These are phyloP conservation scores for Troides oblongomaculatus DNA, from an alignment of 2,888 invertebrate genomes.

Conservation along the genomic window DNA sequence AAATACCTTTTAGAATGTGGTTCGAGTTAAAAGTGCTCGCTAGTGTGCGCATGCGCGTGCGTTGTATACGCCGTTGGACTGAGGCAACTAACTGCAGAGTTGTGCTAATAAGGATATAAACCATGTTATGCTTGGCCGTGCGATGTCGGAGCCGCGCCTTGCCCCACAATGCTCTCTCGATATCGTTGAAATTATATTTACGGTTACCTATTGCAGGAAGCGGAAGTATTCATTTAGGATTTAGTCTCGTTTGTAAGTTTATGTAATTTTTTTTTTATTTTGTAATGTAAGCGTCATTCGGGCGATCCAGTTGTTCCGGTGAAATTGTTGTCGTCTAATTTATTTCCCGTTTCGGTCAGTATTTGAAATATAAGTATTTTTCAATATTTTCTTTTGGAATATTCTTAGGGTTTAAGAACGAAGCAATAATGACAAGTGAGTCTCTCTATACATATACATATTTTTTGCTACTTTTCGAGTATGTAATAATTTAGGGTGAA, in stretches of 20 bases:
- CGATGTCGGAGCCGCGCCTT: conserved; percentile 43
- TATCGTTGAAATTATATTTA: conserved; percentile 72
- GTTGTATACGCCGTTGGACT: background rate
- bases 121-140: background rate
- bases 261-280: conserved; percentile 69
- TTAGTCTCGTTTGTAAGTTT: conserved; percentile 56
- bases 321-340: conserved; percentile 71
- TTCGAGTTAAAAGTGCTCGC: background rate
- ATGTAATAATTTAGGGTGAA: conserved; percentile 22
- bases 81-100: too few species aligned
- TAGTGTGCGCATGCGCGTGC: conserved; percentile 4
- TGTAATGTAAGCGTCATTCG: conserved; percentile 46
- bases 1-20: background rate
- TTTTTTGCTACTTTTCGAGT: conserved; percentile 29
- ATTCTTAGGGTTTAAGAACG: conserved; percentile 59
- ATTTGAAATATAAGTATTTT: conserved; percentile 76
- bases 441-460: conserved; percentile 32
- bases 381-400: conserved; percentile 55
- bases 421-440: conserved; percentile 61
- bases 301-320: conserved; percentile 52
- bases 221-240: conserved; percentile 74
- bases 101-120: too few species aligned
- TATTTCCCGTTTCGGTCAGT: conserved; percentile 79
- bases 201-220: conserved; percentile 78
- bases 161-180: conserved; percentile 78